Percentiles rank a stretch among this genome's conserved stretches.
These are phyloP conservation scores for Pterophyllum scalare DNA, from an alignment of 2,113 vertebrate genomes.

Conservation along the genomic window DNA sequence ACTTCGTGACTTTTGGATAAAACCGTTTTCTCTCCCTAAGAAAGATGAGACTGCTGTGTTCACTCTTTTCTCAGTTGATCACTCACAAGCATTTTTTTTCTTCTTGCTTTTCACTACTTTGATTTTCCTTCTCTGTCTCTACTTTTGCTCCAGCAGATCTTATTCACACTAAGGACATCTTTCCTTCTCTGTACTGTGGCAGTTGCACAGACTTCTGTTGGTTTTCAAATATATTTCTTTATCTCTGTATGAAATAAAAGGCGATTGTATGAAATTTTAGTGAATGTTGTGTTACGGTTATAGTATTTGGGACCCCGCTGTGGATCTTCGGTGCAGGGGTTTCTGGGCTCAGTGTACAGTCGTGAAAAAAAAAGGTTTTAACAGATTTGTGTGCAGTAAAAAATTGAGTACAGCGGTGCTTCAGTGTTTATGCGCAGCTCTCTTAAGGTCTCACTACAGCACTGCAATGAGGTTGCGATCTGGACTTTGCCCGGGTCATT, in stretches of 20 bases:
- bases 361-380: not conserved
- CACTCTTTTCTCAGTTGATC: not conserved
- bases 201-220: slow-evolving; percentile 59
- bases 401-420: no score
- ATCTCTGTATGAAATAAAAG: slow-evolving; percentile 63
- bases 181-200: slow-evolving; percentile 42
- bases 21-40: not conserved
- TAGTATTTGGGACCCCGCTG: not conserved
- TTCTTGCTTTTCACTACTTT: slow-evolving; percentile 4
- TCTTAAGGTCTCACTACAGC: no score
- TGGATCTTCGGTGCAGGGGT: not conserved
- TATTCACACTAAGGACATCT: slow-evolving; percentile 37
- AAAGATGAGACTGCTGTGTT: not conserved
- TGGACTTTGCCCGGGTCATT: no score
- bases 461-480: no score
- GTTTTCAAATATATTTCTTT: slow-evolving; percentile 66
- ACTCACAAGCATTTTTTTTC: not conserved
- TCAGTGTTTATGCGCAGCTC: no score
- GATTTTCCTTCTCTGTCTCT: slow-evolving; percentile 11
- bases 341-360: not conserved
- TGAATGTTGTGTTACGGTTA: not conserved
- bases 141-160: slow-evolving; percentile 35
- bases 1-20: not conserved
- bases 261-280: slow-evolving; percentile 51
- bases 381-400: no score